phyloP scores from a whole-genome alignment of 2,797 vertebrate species.

The Atherinosoma microstoma region DNA sequence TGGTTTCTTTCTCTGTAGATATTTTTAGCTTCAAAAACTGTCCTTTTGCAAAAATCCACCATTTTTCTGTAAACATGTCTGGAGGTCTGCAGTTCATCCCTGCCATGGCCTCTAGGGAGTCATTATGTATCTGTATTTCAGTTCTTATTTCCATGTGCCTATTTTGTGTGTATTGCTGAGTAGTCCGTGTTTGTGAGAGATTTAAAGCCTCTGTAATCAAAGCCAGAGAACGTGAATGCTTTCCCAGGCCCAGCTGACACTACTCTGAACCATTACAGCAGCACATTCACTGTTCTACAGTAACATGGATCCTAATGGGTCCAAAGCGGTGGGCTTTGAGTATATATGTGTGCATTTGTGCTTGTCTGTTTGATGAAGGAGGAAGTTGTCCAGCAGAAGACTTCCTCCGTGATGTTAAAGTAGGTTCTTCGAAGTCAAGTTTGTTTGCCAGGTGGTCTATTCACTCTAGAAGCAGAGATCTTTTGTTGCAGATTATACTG shows the following conservation, averaged over 20 bases:
- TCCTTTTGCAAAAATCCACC: constrained; percentile 37
- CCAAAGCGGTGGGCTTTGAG: constrained; percentile 8
- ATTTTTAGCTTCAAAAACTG: constrained; percentile 70
- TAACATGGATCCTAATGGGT: constrained; percentile 32
- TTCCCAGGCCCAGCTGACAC: constrained; percentile 76
- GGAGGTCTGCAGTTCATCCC: constrained; percentile 49
- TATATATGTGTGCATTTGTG: constrained; percentile 1
- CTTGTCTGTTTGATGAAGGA: constrained; percentile 10
- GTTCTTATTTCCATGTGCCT: constrained; percentile 33
- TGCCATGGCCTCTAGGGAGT: constrained; percentile 42
- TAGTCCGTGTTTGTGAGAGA: constrained; percentile 33
- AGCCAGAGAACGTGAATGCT: constrained; percentile 68
- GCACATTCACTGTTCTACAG: constrained; percentile 35
- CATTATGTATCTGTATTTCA: constrained; percentile 48
- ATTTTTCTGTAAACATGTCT: constrained; percentile 61
- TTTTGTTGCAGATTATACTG: neutral
- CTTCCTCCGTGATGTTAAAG: constrained; percentile 26
- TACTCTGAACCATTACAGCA: constrained; percentile 53
- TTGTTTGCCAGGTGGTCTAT: constrained; percentile 18
- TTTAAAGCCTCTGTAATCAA: constrained; percentile 71
- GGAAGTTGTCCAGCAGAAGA: constrained; percentile 18
- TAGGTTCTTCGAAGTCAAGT: constrained; percentile 26
- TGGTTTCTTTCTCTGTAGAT: constrained; percentile 35
- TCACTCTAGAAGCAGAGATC: neutral
- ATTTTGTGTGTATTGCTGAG: constrained; percentile 29